Evolutionary conservation across 2,888 invertebrate species (phyloP).

Genomic region (Erebia ligea): DNA sequence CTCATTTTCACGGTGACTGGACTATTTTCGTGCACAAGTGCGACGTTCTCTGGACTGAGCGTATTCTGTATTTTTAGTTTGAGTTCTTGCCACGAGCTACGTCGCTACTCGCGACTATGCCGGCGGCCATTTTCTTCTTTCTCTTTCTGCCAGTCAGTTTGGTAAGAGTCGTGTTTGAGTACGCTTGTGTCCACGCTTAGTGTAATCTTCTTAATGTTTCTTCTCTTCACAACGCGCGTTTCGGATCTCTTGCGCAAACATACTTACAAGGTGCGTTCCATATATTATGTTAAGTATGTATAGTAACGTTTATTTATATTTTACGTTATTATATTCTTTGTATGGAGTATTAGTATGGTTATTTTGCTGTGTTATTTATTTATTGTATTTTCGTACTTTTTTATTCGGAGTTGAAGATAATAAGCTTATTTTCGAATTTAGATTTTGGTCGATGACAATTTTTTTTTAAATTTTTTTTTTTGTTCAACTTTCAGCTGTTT

Average conservation of each 20-base stretch:
- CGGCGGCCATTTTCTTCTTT: conserved; percentile 80
- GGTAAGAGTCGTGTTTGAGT: conserved; percentile 57
- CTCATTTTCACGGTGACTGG: conserved; percentile 46
- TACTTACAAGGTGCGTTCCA: conserved; percentile 35
- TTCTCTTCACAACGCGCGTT: too few species aligned
- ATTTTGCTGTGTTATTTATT: too few species aligned
- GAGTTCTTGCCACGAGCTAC: conserved; percentile 51
- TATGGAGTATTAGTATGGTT: too few species aligned
- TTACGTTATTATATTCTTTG: too few species aligned
- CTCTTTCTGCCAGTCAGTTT: conserved; percentile 74
- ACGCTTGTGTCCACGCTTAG: conserved; percentile 55
- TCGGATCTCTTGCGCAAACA: conserved; percentile 52
- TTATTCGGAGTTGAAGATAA: too few species aligned
- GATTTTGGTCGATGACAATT: background rate
- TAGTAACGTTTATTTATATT: too few species aligned
- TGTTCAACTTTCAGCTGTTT: background rate
- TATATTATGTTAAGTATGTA: too few species aligned
- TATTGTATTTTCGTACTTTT: too few species aligned
- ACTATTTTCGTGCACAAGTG: conserved; percentile 31
- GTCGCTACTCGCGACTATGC: conserved; percentile 58
- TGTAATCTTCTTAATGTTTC: conserved; percentile 64
- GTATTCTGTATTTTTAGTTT: conserved; percentile 59
- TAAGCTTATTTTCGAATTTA: background rate
- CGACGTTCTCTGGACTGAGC: conserved; percentile 48
- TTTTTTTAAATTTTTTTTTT: background rate